phyloP scores from a whole-genome alignment of 2,113 vertebrate species.

The Siniperca chuatsi region DNA sequence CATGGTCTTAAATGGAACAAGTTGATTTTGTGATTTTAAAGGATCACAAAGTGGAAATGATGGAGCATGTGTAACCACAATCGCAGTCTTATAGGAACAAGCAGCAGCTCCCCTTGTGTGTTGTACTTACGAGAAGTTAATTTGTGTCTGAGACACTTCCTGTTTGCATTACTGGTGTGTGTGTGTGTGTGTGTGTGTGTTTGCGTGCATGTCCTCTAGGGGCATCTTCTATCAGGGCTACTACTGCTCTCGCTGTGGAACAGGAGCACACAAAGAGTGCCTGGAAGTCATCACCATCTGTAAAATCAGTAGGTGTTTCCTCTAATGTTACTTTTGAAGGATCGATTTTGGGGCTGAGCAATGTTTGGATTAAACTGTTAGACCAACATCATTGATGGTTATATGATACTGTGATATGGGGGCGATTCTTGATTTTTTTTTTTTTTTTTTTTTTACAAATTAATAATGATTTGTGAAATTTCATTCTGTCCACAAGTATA shows the following conservation, averaged over 20 bases:
- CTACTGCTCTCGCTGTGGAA: constrained; percentile 93
- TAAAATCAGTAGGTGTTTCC: constrained; percentile 91
- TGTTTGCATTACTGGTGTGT: constrained; percentile 55
- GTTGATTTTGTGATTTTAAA: constrained; percentile 37
- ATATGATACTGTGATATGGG: not conserved
- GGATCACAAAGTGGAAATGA: constrained; percentile 39
- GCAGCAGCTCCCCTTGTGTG: constrained; percentile 33
- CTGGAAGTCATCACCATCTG: constrained; percentile 96
- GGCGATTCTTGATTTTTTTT: too few relatives aligned
- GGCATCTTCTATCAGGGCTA: constrained; percentile 99
- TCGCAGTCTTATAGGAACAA: constrained; percentile 28
- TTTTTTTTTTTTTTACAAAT: not conserved
- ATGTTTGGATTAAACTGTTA: not conserved
- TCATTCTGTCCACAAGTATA: not conserved
- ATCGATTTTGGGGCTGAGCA: too few relatives aligned
- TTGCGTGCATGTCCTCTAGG: constrained; percentile 74
- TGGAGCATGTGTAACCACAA: not conserved
- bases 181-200: constrained; percentile 39
- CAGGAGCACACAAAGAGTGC: constrained; percentile 97
- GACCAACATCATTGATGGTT: not conserved
- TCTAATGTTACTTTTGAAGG: not conserved
- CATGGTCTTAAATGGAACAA: constrained; percentile 8
- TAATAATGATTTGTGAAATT: constrained; percentile 1
- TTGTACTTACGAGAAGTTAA: constrained; percentile 53
- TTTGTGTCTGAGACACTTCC: constrained; percentile 67